These are phyloP conservation scores for Tromatobia lineatoria DNA, from an alignment of 2,888 invertebrate genomes.

Conservation along the genomic window DNA sequence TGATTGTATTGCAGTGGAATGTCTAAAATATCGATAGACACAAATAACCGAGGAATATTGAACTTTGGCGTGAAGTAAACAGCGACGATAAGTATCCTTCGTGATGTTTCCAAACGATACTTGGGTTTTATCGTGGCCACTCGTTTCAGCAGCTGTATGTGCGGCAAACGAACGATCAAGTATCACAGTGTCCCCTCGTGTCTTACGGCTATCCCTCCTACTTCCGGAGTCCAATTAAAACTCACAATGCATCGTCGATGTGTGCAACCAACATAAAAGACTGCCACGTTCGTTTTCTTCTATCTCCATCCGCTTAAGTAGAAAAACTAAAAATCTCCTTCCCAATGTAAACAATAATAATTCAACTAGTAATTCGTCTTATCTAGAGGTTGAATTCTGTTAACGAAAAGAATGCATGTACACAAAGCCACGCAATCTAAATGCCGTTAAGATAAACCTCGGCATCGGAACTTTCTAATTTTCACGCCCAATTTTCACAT, in stretches of 20 bases:
- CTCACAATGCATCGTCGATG: constrained; percentile 41
- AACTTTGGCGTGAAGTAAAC: not conserved
- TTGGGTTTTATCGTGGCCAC: not conserved
- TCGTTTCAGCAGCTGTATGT: not conserved
- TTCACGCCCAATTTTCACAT: constrained; percentile 33
- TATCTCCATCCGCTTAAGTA: not conserved
- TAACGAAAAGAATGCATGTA: not conserved
- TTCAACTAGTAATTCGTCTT: no score
- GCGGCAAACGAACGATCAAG: not conserved
- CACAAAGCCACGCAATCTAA: constrained; percentile 33
- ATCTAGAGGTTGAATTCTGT: no score
- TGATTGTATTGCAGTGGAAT: constrained; percentile 45
- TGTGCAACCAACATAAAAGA: not conserved
- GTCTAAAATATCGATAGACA: no score
- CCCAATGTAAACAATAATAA: no score
- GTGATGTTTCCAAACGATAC: not conserved
- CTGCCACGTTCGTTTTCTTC: constrained; percentile 11
- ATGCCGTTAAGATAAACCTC: constrained; percentile 49
- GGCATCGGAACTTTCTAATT: constrained; percentile 48
- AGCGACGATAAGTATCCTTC: not conserved
- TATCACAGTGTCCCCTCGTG: constrained; percentile 51
- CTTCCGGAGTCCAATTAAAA: constrained; percentile 68
- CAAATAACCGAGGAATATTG: not conserved
- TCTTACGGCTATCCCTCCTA: constrained; percentile 63
- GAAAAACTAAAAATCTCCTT: not conserved